phyloP scores from a whole-genome alignment of 2,888 invertebrate genomes.

The Pachycephus smyrnensis region DNA sequence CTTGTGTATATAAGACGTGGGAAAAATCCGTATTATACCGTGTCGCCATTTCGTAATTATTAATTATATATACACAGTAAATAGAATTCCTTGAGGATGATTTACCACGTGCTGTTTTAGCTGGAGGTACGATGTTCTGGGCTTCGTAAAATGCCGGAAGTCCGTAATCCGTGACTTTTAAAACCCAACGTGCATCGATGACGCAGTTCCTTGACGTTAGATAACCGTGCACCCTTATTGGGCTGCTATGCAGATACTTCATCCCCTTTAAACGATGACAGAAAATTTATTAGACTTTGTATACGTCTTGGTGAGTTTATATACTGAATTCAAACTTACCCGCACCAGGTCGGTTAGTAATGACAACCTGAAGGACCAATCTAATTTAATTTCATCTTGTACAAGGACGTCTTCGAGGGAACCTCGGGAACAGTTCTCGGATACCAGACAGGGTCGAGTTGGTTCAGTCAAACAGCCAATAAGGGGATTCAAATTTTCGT shows the following conservation, averaged over 20 bases:
- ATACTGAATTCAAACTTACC: conserved; percentile 66
- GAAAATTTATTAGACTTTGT: not conserved
- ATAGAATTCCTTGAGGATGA: conserved; percentile 2
- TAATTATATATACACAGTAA: not conserved
- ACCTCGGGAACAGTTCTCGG: conserved; percentile 89
- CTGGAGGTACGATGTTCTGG: conserved; percentile 76
- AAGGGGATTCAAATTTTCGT: conserved; percentile 92
- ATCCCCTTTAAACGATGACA: conserved; percentile 75
- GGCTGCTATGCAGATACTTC: conserved; percentile 88
- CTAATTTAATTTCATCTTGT: conserved; percentile 91
- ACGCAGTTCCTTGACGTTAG: conserved; percentile 92
- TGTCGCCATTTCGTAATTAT: too few species aligned
- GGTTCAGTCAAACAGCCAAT: conserved; percentile 88
- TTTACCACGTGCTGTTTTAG: conserved; percentile 78
- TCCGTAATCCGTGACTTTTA: conserved; percentile 94
- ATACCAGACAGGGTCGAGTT: conserved; percentile 83
- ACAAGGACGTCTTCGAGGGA: conserved; percentile 89
- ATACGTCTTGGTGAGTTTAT: not conserved
- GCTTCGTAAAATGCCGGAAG: conserved; percentile 81
- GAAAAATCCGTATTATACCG: too few species aligned
- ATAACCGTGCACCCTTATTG: conserved; percentile 87
- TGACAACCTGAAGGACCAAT: conserved; percentile 95
- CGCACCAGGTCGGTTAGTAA: conserved; percentile 92
- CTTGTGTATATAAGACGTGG: too few species aligned
- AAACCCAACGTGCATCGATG: conserved; percentile 95